Evolutionary conservation across 2,888 invertebrate species (phyloP), one percentile per base, ranked within the genome.

Genomic region (Cistogaster globosa): DNA sequence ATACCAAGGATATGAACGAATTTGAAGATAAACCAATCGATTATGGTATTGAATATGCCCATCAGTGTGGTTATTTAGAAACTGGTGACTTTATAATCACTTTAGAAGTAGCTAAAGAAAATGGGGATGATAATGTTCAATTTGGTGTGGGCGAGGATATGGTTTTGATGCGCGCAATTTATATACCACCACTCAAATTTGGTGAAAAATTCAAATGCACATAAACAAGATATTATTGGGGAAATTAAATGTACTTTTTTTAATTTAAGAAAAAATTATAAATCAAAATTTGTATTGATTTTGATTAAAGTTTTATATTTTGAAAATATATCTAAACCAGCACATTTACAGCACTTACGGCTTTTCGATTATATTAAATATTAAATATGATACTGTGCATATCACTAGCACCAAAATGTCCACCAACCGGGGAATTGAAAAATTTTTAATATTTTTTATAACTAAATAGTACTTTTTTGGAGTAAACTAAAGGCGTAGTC

Each of bases 1-100:
- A 90, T 77, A 88, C 89, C 0, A 71, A 81, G 1, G 90, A 90
- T 5, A 88, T 90, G 14, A 90, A 90, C 71, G 86, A 88, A 14
- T 88, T 87, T 36, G 86, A 88, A n/a, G 86, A 87, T 6, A 85
- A 62, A 5, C 89, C 89, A 5, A 89, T 90, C 51, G 90, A 91
- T 36, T 90, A 89, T 81, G 92, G 91, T 3, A 89, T 92, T 42
- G 89, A 90, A 26, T 92, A 88, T 68, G 91, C 88, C 69, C 88
- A 90, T 0, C 86, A 87, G 9, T 86, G 87, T 53, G 89, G 90
- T n/a, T 87, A 89, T 20, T 79, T 92, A 20, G 88, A 88, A 36
- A 90, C 90, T 3, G 92, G 93, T 0, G 92, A 92, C 81, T 92
- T 92, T 80, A 87, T 92, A 8, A 89, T 92, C 16, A 90, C 90